Conservation (phyloP, 2,888 invertebrate species). For the Diadegma fenestrale region DNA sequence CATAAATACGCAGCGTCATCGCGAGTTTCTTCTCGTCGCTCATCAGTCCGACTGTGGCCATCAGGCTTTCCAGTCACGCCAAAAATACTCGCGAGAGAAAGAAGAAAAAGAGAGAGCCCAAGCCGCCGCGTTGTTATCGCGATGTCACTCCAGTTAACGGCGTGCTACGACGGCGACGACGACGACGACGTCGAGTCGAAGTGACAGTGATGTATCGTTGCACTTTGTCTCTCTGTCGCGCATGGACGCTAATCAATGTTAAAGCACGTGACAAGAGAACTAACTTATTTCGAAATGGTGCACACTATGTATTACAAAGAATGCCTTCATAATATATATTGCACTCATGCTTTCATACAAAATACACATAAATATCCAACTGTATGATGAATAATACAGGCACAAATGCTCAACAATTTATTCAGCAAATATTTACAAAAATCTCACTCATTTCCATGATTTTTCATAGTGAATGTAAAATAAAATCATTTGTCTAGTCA, state of each 20-base stretch:
- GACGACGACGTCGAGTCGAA: conserved; percentile 42
- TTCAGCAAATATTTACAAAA: background rate
- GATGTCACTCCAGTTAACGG: conserved; percentile 67
- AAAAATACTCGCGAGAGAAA: conserved; percentile 58
- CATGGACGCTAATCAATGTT: conserved; percentile 72
- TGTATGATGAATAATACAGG: background rate
- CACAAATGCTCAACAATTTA: background rate
- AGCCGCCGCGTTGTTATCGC: conserved; percentile 65
- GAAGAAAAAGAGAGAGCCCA: conserved; percentile 30
- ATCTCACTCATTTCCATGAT: background rate
- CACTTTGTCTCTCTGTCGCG: conserved; percentile 71
- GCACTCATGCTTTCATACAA: background rate
- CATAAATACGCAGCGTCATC: conserved; percentile 54
- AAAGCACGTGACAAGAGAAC: conserved; percentile 69
- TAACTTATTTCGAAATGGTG: conserved; percentile 69
- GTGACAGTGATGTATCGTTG: conserved; percentile 72
- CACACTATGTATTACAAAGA: conserved; percentile 46
- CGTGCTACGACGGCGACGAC: conserved; percentile 57
- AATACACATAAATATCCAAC: conserved; percentile 23
- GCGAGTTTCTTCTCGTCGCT: conserved; percentile 49
- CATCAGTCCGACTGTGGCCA: conserved; percentile 41
- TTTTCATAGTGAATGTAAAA: too few relatives aligned
- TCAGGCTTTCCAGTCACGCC: conserved; percentile 64
- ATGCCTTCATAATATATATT: conserved; percentile 36
- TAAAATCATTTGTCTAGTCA: too few relatives aligned